Percentiles rank a stretch among this genome's conserved stretches.
Conservation (phyloP, 2,888 invertebrate species). For the Cephalotes varians region DNA sequence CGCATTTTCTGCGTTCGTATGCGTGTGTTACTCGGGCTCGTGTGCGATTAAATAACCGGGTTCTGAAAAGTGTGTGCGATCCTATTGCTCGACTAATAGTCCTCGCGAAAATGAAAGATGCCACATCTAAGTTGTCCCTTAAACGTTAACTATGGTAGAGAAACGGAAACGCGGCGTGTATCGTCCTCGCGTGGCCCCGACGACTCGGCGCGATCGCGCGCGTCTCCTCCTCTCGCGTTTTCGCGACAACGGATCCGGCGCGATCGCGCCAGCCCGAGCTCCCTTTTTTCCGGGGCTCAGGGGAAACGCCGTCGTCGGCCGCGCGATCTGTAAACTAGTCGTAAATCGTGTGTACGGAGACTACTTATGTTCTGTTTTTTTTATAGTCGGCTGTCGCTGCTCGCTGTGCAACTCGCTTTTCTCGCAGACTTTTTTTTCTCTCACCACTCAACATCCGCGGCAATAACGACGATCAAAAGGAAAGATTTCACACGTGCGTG, state of each 20-base stretch:
- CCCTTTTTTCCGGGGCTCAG: not conserved
- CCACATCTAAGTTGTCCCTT: conserved; percentile 65
- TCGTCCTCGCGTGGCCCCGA: conserved; percentile 17
- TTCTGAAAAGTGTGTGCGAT: conserved; percentile 71
- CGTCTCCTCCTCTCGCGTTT: not conserved
- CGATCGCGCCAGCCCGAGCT: not conserved
- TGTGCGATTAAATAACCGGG: conserved; percentile 72
- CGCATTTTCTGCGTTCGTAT: not conserved
- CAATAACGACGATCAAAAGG: conserved; percentile 45
- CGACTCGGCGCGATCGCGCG: not conserved
- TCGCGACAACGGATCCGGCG: not conserved
- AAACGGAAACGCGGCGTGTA: conserved; percentile 55
- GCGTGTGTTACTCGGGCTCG: conserved; percentile 53
- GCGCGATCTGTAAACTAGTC: conserved; percentile 71
- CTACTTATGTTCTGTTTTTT: conserved; percentile 69
- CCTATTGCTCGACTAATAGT: conserved; percentile 70
- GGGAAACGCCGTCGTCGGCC: conserved; percentile 52
- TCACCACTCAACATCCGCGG: conserved; percentile 49
- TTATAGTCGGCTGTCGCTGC: conserved; percentile 54
- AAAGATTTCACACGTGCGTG: conserved; percentile 43
- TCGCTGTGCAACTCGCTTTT: conserved; percentile 57
- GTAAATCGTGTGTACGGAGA: conserved; percentile 71
- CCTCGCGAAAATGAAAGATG: conserved; percentile 71
- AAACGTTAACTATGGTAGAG: conserved; percentile 58
- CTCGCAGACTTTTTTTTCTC: conserved; percentile 36